These are phyloP conservation scores for Drosophila trichaetosa DNA, from an alignment of 2,888 invertebrate species.

Conservation along the genomic window DNA sequence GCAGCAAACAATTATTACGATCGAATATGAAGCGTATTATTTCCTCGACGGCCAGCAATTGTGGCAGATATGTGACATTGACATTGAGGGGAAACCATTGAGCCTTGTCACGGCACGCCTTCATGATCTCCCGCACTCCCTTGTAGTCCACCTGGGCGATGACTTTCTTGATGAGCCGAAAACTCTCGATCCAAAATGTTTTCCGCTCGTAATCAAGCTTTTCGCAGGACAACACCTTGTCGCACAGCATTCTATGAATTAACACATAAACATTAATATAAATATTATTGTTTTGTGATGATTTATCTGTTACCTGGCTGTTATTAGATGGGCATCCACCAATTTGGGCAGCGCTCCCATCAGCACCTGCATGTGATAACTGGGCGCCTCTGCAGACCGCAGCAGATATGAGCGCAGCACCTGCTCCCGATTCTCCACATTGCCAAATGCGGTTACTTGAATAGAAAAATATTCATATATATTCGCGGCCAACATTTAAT, in stretches of 20 bases:
- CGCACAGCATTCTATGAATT: constrained; percentile 91
- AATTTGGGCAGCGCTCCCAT: constrained; percentile 91
- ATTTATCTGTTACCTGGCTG: constrained; percentile 89
- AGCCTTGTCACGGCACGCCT: constrained; percentile 95
- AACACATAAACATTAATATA: neutral
- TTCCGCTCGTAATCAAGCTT: constrained; percentile 92
- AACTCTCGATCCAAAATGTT: constrained; percentile 96
- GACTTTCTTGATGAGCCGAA: constrained; percentile 92
- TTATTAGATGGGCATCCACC: constrained; percentile 90
- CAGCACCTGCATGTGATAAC: constrained; percentile 91
- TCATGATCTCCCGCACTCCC: constrained; percentile 96
- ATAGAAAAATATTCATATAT: neutral
- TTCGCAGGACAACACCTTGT: constrained; percentile 93
- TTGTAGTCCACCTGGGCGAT: constrained; percentile 98
- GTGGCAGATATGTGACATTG: constrained; percentile 92
- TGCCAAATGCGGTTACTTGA: constrained; percentile 87
- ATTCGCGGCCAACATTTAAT: too few species aligned
- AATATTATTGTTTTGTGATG: too few species aligned
- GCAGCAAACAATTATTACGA: constrained; percentile 94
- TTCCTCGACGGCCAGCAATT: constrained; percentile 92
- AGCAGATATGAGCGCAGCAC: constrained; percentile 91
- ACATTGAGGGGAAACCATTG: constrained; percentile 91
- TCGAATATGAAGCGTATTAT: constrained; percentile 96
- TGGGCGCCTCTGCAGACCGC: constrained; percentile 90
- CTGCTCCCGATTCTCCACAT: constrained; percentile 90